Base-by-base conservation (phyloP, 2,797 vertebrate genomes). In the Pseudochaenichthys georgianus region DNA sequence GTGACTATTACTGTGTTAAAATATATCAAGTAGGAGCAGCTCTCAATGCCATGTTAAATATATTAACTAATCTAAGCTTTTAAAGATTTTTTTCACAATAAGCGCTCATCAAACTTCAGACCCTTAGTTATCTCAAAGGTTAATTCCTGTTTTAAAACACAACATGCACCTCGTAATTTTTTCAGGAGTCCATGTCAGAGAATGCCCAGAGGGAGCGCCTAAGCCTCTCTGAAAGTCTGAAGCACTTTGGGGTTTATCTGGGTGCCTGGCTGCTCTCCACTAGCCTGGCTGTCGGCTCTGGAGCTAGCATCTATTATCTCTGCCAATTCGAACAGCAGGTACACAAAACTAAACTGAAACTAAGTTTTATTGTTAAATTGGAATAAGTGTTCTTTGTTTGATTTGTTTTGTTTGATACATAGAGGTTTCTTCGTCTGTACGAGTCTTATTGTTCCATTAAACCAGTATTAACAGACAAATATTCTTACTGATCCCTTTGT, bases 101-200 rank as follows among this genome's bases (percentile, higher is more conserved):
- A 28, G 28, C 28, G 1, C 4, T 28, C 28, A 28, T 5, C 28
- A 28, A 28, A 28, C 28, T 28, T 28, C 28, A 28, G 28, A 28
- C 28, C 4, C 4, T 28, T 28, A 28, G 28, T 28, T 28, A 28
- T 28, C 28, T 28, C 6, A 31, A n/a, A 64, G 5, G 3, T 64
- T 17, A 48, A 54, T 67, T 81, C 11, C 19, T 63, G 47, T 57
- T 60, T 59, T 16, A 51, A 53, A 57, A 19, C n/a, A 21, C 46
- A 54, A 38, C 16, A 50, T 13, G 10, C 5, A 1, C 53, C 41
- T 70, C 10, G 21, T 64, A 75, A 47, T 50, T 38, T 48, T 63
- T 61, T 59, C 84, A 99, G 98, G 98, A 99, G 91, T 95, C 87
- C 47, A 88, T 99, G 63, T 92, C 95, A 9, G 97, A 98, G 80